These are phyloP conservation scores for Odontophorus gujanensis DNA, from an alignment of 2,113 vertebrate genomes.

Conservation along the genomic window DNA sequence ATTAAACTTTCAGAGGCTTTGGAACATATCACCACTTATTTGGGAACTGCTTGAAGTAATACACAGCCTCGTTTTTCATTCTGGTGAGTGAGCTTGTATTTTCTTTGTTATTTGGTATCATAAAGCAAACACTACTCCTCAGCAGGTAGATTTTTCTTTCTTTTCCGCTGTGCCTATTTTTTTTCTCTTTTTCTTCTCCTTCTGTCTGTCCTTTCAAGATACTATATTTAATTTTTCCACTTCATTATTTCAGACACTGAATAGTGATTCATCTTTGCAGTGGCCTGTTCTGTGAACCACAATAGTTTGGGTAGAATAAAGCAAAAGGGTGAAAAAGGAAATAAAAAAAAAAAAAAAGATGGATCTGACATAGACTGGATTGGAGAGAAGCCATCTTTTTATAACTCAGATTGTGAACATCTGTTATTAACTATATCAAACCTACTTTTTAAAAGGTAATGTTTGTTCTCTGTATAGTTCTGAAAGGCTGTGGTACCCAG, in stretches of 20 bases:
- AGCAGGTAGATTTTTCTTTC: constrained; percentile 46
- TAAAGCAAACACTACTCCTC: constrained; percentile 45
- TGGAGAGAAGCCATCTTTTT: constrained; percentile 54
- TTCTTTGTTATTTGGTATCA: constrained; percentile 43
- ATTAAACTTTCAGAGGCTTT: constrained; percentile 26
- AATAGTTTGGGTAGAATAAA: constrained; percentile 50
- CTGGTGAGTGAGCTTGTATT: constrained; percentile 7
- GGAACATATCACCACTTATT: constrained; percentile 7
- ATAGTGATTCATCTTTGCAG: constrained; percentile 62
- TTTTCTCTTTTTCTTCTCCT: constrained; percentile 27
- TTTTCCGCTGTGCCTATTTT: neutral
- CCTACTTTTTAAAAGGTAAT: constrained; percentile 44
- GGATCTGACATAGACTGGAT: constrained; percentile 7
- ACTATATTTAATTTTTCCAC: constrained; percentile 67
- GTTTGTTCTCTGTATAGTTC: constrained; percentile 50
- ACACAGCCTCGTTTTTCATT: constrained; percentile 45
- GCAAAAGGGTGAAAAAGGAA: neutral
- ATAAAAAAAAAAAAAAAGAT: neutral
- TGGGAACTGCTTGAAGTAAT: constrained; percentile 26
- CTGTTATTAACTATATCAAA: constrained; percentile 42
- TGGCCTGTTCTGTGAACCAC: constrained; percentile 46
- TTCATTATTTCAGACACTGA: constrained; percentile 51
- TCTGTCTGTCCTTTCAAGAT: constrained; percentile 24
- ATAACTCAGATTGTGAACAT: constrained; percentile 46
- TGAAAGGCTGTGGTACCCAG: constrained; percentile 11